These are phyloP conservation scores for Phragmatobia fuliginosa DNA, from an alignment of 2,888 invertebrate species.

Conservation along the genomic window DNA sequence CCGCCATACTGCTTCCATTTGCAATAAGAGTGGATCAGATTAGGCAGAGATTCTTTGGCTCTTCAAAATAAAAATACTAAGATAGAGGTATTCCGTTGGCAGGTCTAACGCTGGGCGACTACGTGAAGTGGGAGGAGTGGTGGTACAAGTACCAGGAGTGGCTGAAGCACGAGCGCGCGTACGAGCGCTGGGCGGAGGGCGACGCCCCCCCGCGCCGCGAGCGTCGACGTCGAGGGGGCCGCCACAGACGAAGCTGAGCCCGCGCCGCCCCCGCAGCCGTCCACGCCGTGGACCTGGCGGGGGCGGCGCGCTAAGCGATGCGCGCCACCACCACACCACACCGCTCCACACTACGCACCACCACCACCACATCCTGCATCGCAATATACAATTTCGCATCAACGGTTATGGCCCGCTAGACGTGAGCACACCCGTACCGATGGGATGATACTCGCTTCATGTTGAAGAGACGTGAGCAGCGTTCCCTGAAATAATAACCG, in stretches of 20 bases:
- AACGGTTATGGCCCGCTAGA: no score
- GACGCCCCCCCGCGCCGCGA: conserved; percentile 72
- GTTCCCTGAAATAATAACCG: no score
- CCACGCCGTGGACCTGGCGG: conserved; percentile 78
- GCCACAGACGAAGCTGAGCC: conserved; percentile 81
- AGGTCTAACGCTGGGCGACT: conserved; percentile 91
- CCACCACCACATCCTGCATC: neutral
- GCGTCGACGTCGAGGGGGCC: conserved; percentile 68
- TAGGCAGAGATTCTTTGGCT: no score
- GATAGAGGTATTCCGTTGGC: conserved; percentile 28
- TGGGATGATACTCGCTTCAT: no score
- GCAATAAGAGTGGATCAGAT: no score
- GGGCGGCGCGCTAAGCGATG: conserved; percentile 66
- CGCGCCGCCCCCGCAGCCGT: conserved; percentile 85
- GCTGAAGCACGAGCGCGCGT: conserved; percentile 93
- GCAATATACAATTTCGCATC: no score
- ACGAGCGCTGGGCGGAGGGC: conserved; percentile 90
- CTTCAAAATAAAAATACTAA: no score
- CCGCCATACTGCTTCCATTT: no score
- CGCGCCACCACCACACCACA: neutral
- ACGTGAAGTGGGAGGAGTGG: conserved; percentile 98
- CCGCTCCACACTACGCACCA: neutral
- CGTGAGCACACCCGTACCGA: no score
- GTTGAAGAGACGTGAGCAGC: no score
- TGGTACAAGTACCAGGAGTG: conserved; percentile 97